Conservation (phyloP, 92 coral and sea anemone species). For the Phenganax stokvisi region DNA sequence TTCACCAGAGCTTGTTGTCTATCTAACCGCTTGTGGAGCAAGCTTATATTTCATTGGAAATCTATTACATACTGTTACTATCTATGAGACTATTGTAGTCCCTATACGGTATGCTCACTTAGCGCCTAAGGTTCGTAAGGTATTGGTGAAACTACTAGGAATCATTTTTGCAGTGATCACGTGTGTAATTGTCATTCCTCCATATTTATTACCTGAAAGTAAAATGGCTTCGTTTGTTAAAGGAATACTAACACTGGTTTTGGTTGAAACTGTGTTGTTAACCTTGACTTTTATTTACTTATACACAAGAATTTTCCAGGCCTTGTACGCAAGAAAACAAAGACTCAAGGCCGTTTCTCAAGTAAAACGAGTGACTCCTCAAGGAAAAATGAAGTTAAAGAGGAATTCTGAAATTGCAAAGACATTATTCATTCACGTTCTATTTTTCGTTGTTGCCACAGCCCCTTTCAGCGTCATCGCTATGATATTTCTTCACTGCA, state of each 20-base stretch:
- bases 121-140: not conserved
- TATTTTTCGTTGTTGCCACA: not conserved
- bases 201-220: not conserved
- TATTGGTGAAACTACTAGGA: not conserved
- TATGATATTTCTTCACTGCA: not conserved
- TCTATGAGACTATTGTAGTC: not conserved
- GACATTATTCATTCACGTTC: not conserved
- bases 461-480: not conserved
- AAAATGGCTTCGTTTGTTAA: not conserved
- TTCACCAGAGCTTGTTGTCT: not conserved
- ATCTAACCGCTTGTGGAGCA: not conserved
- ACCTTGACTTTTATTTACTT: not conserved
- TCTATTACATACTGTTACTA: not conserved
- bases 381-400: not conserved
- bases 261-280: not conserved
- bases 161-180: not conserved
- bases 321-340: not conserved
- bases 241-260: not conserved
- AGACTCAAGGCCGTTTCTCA: not conserved
- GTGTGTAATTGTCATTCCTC: not conserved
- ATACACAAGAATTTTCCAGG: not conserved
- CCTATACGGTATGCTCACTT: slow-evolving; percentile 3
- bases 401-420: not conserved
- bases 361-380: not conserved
- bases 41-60: not conserved